These are phyloP conservation scores for Germaria angustata DNA, from an alignment of 2,888 invertebrate species.

Conservation along the genomic window DNA sequence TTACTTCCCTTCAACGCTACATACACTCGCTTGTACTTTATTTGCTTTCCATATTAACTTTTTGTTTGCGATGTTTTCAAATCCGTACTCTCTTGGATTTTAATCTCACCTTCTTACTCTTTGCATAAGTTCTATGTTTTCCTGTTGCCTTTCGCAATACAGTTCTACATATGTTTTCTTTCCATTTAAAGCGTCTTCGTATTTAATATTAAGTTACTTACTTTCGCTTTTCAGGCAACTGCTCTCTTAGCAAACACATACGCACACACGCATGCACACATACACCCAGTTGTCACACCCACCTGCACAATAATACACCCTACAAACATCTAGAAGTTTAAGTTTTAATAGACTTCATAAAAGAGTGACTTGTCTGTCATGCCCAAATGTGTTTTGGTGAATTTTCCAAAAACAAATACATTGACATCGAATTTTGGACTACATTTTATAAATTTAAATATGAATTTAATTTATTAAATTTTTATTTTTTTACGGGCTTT, in stretches of 20 bases:
- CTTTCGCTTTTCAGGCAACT: slow-evolving; percentile 36
- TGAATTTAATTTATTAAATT: too few relatives aligned
- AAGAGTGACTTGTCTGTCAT: too few relatives aligned
- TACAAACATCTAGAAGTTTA: too few relatives aligned
- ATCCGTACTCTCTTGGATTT: not conserved
- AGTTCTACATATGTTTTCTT: slow-evolving; percentile 6
- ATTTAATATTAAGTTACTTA: not conserved
- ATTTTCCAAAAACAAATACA: too few relatives aligned
- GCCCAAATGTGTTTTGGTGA: too few relatives aligned
- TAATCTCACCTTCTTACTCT: slow-evolving; percentile 5
- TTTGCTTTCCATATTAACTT: not conserved
- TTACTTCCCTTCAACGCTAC: slow-evolving; percentile 38
- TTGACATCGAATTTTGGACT: too few relatives aligned
- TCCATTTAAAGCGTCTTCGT: not conserved
- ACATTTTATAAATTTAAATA: too few relatives aligned
- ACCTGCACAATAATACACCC: too few relatives aligned
- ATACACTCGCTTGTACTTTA: slow-evolving; percentile 28
- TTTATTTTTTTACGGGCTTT: too few relatives aligned
- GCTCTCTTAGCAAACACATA: not conserved
- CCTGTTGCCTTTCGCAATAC: not conserved
- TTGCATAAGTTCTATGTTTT: slow-evolving; percentile 57
- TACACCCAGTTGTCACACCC: not conserved
- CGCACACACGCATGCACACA: not conserved
- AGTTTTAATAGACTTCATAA: too few relatives aligned
- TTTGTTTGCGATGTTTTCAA: slow-evolving; percentile 35